Conservation (phyloP, 2,888 invertebrate genomes). For the Eupsilia transversa region DNA sequence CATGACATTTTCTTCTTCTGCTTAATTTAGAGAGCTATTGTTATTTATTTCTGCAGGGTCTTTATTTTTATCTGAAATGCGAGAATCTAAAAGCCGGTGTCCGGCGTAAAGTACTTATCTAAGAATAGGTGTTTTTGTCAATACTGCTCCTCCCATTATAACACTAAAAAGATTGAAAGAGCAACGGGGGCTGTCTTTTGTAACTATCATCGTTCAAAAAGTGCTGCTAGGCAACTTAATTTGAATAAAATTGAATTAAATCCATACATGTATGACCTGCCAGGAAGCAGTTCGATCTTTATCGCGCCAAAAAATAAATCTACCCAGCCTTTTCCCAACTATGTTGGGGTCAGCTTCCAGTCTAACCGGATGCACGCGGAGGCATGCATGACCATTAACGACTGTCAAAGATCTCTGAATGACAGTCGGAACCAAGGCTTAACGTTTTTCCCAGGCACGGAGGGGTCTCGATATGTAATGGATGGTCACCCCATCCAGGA, state of each 20-base stretch:
- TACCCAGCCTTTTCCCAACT: no score
- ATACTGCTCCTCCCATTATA: background rate
- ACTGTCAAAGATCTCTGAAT: no score
- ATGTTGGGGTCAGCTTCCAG: no score
- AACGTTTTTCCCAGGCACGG: no score
- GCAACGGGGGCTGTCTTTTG: background rate
- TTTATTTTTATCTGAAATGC: background rate
- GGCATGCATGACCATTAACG: no score
- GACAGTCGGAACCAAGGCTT: no score
- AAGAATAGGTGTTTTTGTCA: background rate
- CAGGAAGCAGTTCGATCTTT: background rate
- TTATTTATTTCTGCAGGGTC: background rate
- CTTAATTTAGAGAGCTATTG: background rate
- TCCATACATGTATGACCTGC: background rate
- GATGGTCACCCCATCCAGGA: no score
- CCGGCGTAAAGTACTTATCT: background rate
- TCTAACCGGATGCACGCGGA: no score
- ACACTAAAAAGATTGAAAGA: background rate
- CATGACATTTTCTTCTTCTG: background rate
- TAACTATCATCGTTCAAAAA: background rate
- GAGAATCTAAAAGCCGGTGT: background rate
- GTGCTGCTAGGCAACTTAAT: background rate
- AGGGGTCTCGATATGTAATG: no score
- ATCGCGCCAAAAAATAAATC: background rate
- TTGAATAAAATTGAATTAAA: background rate